These are phyloP conservation scores for Erinaceus europaeus DNA, from an alignment of 2,113 vertebrate genomes.

Conservation along the genomic window DNA sequence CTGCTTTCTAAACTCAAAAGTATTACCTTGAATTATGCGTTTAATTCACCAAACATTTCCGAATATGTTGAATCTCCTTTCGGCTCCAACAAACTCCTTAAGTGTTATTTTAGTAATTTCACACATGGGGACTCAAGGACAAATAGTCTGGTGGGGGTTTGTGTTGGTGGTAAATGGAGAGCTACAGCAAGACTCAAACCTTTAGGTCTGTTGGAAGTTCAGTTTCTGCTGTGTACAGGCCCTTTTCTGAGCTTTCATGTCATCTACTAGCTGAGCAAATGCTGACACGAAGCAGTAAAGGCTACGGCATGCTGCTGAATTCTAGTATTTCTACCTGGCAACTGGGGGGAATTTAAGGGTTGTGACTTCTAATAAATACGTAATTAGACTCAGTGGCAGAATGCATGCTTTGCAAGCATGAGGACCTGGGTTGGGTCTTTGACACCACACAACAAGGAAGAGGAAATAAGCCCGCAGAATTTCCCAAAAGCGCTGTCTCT, in stretches of 20 bases:
- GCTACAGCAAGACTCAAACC: not conserved
- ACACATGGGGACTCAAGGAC: not conserved
- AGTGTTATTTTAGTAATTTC: constrained; percentile 25
- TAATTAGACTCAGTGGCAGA: no score
- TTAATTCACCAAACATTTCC: constrained; percentile 17
- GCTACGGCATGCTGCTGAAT: not conserved
- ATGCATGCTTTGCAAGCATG: no score
- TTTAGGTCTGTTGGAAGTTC: not conserved
- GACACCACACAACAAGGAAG: no score
- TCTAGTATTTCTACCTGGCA: not conserved
- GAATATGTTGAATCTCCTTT: not conserved
- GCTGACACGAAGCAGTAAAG: not conserved
- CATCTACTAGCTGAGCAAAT: not conserved
- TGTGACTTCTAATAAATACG: not conserved
- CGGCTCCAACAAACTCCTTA: not conserved
- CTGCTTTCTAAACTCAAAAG: not conserved
- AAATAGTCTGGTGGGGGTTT: not conserved
- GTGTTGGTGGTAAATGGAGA: not conserved
- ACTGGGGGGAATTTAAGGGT: constrained; percentile 28
- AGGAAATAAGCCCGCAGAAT: no score
- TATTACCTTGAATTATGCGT: not conserved
- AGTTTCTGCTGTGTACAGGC: not conserved
- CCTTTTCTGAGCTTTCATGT: not conserved
- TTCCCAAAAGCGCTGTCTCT: no score
- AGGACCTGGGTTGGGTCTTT: no score